Conservation (phyloP, 2,113 vertebrate genomes). For the Antigone vipio region DNA sequence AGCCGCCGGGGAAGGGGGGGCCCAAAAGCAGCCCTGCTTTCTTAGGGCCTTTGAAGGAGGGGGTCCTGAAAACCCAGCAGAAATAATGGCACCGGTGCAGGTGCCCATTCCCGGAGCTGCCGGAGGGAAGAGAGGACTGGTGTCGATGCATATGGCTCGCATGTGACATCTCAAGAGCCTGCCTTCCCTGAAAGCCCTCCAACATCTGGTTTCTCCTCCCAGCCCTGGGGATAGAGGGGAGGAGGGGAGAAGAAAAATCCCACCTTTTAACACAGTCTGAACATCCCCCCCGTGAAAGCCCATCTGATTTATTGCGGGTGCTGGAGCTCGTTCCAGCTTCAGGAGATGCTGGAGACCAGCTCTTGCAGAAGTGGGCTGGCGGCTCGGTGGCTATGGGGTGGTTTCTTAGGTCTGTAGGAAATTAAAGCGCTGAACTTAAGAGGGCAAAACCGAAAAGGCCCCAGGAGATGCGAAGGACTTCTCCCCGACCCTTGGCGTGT, state of each 20-base stretch:
- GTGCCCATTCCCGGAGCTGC: background rate
- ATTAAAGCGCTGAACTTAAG: background rate
- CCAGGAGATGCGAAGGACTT: background rate
- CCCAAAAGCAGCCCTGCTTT: background rate
- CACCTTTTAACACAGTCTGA: conserved; percentile 57
- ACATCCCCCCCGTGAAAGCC: conserved; percentile 12
- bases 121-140: background rate
- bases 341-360: background rate
- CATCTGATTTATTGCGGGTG: background rate
- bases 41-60: background rate
- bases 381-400: background rate
- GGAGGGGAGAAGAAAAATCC: conserved; percentile 48
- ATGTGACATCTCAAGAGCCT: conserved; percentile 46
- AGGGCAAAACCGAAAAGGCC: background rate
- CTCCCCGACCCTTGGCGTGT: background rate
- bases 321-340: background rate
- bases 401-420: background rate
- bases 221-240: conserved; percentile 12
- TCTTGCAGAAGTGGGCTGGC: background rate
- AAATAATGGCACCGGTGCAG: background rate
- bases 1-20: background rate
- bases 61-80: background rate
- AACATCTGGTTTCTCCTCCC: conserved; percentile 56
- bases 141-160: conserved; percentile 26
- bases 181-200: conserved; percentile 54